Evolutionary conservation across 2,113 vertebrate species (phyloP).

Genomic region (Mola mola): DNA sequence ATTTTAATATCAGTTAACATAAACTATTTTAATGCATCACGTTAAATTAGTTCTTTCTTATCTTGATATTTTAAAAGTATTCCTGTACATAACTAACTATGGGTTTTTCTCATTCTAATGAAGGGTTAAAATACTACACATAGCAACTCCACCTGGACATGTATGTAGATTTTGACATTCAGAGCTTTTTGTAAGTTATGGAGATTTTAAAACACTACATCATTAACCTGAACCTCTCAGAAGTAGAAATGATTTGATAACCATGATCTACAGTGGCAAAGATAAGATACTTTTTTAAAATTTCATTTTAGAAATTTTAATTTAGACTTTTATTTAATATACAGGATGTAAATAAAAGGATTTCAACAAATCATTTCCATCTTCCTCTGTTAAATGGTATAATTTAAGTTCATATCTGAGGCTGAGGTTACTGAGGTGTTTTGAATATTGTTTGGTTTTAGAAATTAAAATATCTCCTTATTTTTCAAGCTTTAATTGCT

Average conservation of each 20-base stretch:
- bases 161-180: neutral
- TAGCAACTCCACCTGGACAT: neutral
- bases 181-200: neutral
- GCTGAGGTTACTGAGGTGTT: conserved; percentile 25
- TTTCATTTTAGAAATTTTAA: too few relatives aligned
- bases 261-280: too few relatives aligned
- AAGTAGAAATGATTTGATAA: neutral
- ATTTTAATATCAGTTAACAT: conserved; percentile 5
- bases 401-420: neutral
- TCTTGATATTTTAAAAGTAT: neutral
- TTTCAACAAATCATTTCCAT: too few relatives aligned
- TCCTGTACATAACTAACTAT: too few relatives aligned
- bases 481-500: conserved; percentile 9
- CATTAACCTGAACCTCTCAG: conserved; percentile 30
- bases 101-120: neutral
- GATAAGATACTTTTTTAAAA: too few relatives aligned
- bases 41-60: neutral
- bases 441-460: neutral
- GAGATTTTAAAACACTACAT: conserved; percentile 1
- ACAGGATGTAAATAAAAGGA: too few relatives aligned
- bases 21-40: too few relatives aligned
- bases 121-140: conserved; percentile 22
- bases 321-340: too few relatives aligned
- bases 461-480: neutral
- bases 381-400: neutral